A percentile compares a stretch with the other conserved stretches of the same genome.
phyloP scores from a whole-genome alignment of 2,797 vertebrate genomes.

The Taenioides sp. region DNA sequence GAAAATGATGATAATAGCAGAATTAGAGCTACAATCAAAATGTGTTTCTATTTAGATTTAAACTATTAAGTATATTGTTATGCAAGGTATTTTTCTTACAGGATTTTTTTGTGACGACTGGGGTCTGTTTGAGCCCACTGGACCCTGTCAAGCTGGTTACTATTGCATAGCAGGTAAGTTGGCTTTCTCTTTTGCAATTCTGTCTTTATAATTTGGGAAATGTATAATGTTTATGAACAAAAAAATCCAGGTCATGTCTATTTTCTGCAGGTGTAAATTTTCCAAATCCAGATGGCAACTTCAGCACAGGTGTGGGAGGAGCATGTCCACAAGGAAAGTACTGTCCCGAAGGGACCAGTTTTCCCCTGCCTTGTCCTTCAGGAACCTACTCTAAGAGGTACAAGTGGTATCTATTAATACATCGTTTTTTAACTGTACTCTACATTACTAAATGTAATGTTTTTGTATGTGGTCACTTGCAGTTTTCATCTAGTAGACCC shows the following conservation, averaged over 20 bases:
- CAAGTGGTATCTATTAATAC: conserved; percentile 11
- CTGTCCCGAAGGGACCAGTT: conserved; percentile 83
- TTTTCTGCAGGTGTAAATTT: conserved; percentile 82
- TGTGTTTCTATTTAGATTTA: not conserved
- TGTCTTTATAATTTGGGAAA: not conserved
- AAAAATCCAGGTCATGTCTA: conserved; percentile 12
- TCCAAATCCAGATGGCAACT: conserved; percentile 78
- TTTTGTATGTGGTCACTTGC: conserved; percentile 20
- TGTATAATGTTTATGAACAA: not conserved
- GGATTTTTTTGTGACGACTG: conserved; percentile 86
- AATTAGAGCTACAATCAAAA: not conserved
- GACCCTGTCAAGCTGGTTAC: conserved; percentile 83
- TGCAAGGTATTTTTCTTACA: conserved; percentile 38
- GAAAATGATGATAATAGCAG: conserved; percentile 8
- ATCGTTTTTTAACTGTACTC: not conserved
- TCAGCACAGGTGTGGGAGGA: conserved; percentile 81
- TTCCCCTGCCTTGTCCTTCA: conserved; percentile 81
- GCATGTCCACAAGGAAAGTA: conserved; percentile 86
- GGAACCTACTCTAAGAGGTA: conserved; percentile 90
- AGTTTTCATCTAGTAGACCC: conserved; percentile 76
- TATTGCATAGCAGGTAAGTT: conserved; percentile 80
- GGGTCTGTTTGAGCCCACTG: conserved; percentile 82
- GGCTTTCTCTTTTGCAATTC: not conserved
- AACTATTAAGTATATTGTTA: not conserved
- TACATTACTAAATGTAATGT: not conserved